phyloP scores from a whole-genome alignment of 1,140 invertebrate species.

The Ceratina australensis region DNA sequence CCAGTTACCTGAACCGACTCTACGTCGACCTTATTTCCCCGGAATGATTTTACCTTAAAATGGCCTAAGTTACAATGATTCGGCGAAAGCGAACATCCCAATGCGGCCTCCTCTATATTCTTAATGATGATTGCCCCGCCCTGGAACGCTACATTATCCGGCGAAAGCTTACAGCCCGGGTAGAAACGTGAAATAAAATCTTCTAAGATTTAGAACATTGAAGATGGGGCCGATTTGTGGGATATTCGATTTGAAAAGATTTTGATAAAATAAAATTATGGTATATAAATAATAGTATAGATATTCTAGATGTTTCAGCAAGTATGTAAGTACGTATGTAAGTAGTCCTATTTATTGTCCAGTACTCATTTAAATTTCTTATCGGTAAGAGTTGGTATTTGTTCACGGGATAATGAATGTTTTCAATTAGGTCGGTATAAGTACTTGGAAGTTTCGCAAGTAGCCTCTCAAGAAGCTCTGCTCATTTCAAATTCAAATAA shows the following conservation, averaged over 20 bases:
- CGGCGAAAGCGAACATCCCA: constrained; percentile 27
- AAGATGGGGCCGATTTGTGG: no score
- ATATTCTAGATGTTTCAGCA: no score
- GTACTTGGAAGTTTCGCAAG: not conserved
- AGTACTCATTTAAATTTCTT: no score
- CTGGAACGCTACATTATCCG: not conserved
- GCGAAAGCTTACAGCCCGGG: not conserved
- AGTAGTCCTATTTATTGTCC: no score
- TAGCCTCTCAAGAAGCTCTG: not conserved
- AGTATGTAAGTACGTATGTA: no score
- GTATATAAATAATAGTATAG: no score
- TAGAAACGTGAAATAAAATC: not conserved
- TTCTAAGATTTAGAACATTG: no score
- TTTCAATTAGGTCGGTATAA: not conserved
- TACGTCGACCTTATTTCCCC: constrained; percentile 35
- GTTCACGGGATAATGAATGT: not conserved
- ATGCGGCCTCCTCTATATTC: constrained; percentile 18
- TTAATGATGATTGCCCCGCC: constrained; percentile 35
- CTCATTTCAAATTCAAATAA: constrained; percentile 2
- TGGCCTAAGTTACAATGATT: constrained; percentile 53
- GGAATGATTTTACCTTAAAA: constrained; percentile 34
- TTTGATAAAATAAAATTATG: no score
- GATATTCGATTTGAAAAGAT: no score
- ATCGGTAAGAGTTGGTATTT: not conserved
- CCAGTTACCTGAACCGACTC: constrained; percentile 50